phyloP scores from a whole-genome alignment of 2,797 vertebrate genomes.

The Eurystomus glaucurus region DNA sequence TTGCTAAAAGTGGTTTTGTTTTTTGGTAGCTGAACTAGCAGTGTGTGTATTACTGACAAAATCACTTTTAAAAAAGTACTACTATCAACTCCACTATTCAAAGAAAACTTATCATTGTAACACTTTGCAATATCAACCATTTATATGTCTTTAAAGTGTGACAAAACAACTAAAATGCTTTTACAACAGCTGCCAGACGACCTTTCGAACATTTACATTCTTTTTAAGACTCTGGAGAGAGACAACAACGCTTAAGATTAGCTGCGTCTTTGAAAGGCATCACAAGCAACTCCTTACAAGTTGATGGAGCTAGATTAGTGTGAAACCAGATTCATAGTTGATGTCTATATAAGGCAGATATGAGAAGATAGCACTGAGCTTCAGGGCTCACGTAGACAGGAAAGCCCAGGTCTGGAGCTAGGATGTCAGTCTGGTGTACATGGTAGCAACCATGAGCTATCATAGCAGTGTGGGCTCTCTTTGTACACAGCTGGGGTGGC shows the following conservation, averaged over 20 bases:
- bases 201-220: background rate
- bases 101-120: background rate
- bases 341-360: background rate
- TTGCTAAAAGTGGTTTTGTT: background rate
- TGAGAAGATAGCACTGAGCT: background rate
- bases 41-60: background rate
- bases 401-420: background rate
- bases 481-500: background rate
- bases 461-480: background rate
- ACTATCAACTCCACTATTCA: background rate
- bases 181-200: background rate
- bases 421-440: too few relatives aligned
- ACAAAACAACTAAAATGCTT: background rate
- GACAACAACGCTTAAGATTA: background rate
- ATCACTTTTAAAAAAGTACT: background rate
- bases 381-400: accelerated
- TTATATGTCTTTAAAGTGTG: background rate
- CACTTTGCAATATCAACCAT: background rate
- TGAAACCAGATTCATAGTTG: background rate
- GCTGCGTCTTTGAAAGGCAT: background rate
- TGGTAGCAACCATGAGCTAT: background rate
- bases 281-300: background rate
- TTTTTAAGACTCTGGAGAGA: background rate
- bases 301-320: background rate
- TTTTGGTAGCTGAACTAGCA: background rate